Percentiles rank a stretch among this genome's conserved stretches.
phyloP scores from a whole-genome alignment of 2,888 invertebrate species.

The Pterobdella sp. region DNA sequence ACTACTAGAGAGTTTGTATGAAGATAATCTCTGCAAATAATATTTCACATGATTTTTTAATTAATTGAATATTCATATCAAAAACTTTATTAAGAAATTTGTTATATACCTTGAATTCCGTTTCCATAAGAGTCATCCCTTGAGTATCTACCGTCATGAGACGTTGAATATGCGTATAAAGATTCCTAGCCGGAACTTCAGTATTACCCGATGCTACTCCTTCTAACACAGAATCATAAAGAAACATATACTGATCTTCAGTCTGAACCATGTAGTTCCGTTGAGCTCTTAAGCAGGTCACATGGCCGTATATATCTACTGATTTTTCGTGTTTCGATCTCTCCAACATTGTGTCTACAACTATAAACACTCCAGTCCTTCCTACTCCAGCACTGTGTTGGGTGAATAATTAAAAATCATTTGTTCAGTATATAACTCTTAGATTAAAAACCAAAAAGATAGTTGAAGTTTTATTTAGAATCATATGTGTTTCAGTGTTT shows the following conservation, averaged over 20 bases:
- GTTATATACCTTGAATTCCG: conserved; percentile 43
- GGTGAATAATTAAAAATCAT: too few relatives aligned
- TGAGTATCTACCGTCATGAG: conserved; percentile 66
- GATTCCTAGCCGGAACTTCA: conserved; percentile 85
- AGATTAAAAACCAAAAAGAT: too few relatives aligned
- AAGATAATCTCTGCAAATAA: conserved; percentile 68
- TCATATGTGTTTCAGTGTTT: background rate
- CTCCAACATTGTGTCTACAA: conserved; percentile 97
- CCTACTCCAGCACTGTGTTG: conserved; percentile 60
- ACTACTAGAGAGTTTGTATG: conserved; percentile 84
- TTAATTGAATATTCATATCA: background rate
- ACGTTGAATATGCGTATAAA: conserved; percentile 89
- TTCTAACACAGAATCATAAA: conserved; percentile 90
- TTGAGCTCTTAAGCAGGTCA: conserved; percentile 91
- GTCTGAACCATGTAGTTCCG: conserved; percentile 93
- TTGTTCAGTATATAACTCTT: too few relatives aligned
- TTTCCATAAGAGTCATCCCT: conserved; percentile 48
- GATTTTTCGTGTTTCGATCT: conserved; percentile 92
- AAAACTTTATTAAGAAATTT: too few relatives aligned
- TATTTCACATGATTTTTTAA: background rate
- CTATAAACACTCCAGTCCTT: conserved; percentile 55
- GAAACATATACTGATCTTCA: conserved; percentile 98
- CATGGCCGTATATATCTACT: conserved; percentile 97
- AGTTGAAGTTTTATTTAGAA: background rate
- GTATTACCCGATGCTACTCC: conserved; percentile 93